These are phyloP conservation scores for Cynoglossus semilaevis DNA, from an alignment of 2,113 vertebrate genomes.

Conservation along the genomic window DNA sequence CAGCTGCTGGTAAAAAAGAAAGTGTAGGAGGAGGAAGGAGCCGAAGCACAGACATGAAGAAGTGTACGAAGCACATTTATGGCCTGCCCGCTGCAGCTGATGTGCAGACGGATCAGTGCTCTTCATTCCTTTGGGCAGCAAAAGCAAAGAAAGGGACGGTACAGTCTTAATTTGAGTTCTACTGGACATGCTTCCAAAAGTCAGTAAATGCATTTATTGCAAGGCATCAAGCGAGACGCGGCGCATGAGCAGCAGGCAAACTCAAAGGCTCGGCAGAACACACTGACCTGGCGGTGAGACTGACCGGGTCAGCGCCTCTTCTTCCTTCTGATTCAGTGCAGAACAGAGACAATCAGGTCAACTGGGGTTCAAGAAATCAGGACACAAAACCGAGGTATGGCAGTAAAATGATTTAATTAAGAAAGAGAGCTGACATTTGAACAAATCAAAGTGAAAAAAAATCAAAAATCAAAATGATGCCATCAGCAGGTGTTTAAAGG, in stretches of 20 bases:
- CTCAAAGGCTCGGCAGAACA: slow-evolving; percentile 13
- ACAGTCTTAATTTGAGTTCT: background rate
- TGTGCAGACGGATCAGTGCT: no score
- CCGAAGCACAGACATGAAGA: no score
- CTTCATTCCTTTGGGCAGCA: no score
- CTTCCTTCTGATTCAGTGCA: slow-evolving; percentile 67
- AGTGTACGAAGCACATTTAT: no score
- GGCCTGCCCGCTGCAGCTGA: no score
- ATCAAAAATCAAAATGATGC: slow-evolving; percentile 11
- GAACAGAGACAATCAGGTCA: slow-evolving; percentile 53
- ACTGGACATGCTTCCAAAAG: slow-evolving; percentile 44
- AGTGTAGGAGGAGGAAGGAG: no score
- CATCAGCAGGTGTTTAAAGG: slow-evolving; percentile 46
- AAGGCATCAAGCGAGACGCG: slow-evolving; percentile 35
- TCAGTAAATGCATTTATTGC: slow-evolving; percentile 33
- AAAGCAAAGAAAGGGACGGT: no score
- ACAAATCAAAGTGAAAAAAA: slow-evolving; percentile 24
- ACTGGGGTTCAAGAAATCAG: slow-evolving; percentile 47
- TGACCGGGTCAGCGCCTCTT: slow-evolving; percentile 56
- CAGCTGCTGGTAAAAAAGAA: no score
- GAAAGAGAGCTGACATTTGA: slow-evolving; percentile 30
- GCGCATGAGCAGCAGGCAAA: slow-evolving; percentile 46
- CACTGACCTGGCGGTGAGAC: slow-evolving; percentile 69
- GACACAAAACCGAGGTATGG: slow-evolving; percentile 62
- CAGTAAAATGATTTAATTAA: slow-evolving; percentile 67